Percentiles rank a stretch among this genome's conserved stretches.
Conservation (phyloP, 2,113 vertebrate species). For the Dasyornis broadbenti region DNA sequence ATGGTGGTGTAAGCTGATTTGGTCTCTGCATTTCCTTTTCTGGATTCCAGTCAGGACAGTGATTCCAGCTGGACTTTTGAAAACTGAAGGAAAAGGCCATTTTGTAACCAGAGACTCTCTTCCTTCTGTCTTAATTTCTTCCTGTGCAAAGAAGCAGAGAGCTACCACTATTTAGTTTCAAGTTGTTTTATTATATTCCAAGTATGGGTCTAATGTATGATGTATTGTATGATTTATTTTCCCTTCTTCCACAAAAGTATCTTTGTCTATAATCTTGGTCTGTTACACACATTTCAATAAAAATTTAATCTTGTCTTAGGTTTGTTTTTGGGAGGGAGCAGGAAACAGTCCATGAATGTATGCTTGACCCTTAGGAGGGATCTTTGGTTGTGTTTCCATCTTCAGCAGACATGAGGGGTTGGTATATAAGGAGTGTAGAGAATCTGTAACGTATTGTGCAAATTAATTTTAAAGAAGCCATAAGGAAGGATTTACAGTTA, state of each 20-base stretch:
- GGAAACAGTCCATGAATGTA: background rate
- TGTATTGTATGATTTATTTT: background rate
- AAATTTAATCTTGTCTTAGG: background rate
- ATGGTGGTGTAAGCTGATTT: background rate
- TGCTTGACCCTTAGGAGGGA: background rate
- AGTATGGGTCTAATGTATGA: background rate
- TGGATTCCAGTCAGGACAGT: background rate
- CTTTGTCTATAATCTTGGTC: background rate
- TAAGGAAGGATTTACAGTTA: too few relatives aligned
- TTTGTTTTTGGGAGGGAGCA: background rate
- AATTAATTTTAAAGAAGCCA: background rate
- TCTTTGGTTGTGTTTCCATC: background rate
- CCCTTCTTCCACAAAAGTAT: background rate
- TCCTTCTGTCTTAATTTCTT: background rate
- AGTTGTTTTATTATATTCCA: background rate
- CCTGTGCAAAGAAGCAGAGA: background rate
- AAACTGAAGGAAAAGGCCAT: background rate
- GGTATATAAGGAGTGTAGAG: background rate
- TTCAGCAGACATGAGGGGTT: background rate
- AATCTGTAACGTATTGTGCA: background rate
- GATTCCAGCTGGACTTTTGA: background rate
- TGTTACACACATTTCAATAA: background rate
- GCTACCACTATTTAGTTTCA: background rate
- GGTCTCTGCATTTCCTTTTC: background rate
- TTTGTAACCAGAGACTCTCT: background rate